Base-by-base conservation (phyloP, 2,113 vertebrate genomes). In the Rutilus rutilus region DNA sequence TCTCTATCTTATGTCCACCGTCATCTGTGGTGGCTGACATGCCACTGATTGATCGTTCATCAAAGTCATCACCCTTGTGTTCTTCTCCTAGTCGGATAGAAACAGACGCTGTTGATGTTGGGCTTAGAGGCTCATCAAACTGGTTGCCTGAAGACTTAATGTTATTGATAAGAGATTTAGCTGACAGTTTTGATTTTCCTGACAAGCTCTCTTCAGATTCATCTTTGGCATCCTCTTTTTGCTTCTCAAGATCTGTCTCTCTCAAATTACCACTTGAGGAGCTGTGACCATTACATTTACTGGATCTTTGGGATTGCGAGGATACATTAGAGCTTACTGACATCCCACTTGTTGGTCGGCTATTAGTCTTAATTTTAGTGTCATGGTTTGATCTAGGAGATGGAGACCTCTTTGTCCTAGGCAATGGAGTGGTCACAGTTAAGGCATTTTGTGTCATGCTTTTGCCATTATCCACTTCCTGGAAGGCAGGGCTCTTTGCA, bases 1-100 rank as follows among this genome's bases (percentile, higher is more conserved):
- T 64, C 30, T 83, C 36, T 25, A 75, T 39, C 25, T 50, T 59
- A 23, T 27, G 45, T 25, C 78, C 33, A 75, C 59, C 64, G 5
- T 86, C 57, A 27, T 83, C 30, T 69, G 67, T 33, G 6, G 6
- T 87, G n/a, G 67, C 62, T 59, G 87, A 90, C 50, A 80, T 59
- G 25, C 54, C 81, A 50, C 84, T 87, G 17, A 47, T 54, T 12
- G 84, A 74, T 50, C 15, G 42, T 45, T 89, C 84, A 54, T 83
- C 85, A 45, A 78, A 57, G 59, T 78, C 62, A 33, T 84, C 84
- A 62, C 60, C 64, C 27, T 89, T 90, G 80, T 84, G 65, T 36
- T 87, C 89, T 67, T 92, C 94, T 23, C 86, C 80, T 39, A 94
- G 80, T 5, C 88, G 90, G 17, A 93, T 90, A 86, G 94, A 94